Base-by-base conservation (phyloP, 64 coral and sea anemone genomes). In the Orbicella faveolata region DNA sequence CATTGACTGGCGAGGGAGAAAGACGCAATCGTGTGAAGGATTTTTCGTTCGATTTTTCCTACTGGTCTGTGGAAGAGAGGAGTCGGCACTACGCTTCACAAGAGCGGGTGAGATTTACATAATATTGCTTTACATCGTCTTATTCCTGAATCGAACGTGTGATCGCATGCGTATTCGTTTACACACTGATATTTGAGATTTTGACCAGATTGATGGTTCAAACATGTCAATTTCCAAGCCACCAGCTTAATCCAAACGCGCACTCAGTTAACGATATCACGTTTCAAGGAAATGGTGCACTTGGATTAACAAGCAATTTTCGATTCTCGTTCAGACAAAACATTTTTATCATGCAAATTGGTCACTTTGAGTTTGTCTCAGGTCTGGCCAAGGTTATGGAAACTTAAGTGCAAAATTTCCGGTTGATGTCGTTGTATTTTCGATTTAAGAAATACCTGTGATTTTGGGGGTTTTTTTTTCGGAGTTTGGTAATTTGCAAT, bases 31-130 rank as follows among this genome's bases (percentile, higher is more conserved):
- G 79, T 76, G 89, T 99, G 0, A 99, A 99, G 48, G 97, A 99
- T 80, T 99, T 99, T 44, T 91, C 97, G 6, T 99, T 99, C 63
- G 97, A 99, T 80, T 88, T 88, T 89, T 99, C 97, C 9, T 99
- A 99, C 89, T 99, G 97, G 97, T 99, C 97, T 52, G 88, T 92
- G 9, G 94, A 96, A n/a, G 54, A 83, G 21, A 90, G 76, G 79
- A 96, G 91, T 76, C 87, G 83, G 8, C 88, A 99, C 91, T 99
- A 90, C 52, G 76, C 90, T 30, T 88, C 90, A 6, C 97, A 99
- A 91, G 93, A 99, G 30, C 87, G 91, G 86, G 97, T 98, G 73
- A 92, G 62, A 18, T 68, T 70, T 70, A 26, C 67, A 70, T 70
- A 59, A 15, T 59, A 70, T 26, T n/a, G 7, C 19, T 21, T 16